A percentile compares a stretch with the other conserved stretches of the same genome.
phyloP scores from a whole-genome alignment of 2,797 vertebrate species.

The Lacerta viridis region DNA sequence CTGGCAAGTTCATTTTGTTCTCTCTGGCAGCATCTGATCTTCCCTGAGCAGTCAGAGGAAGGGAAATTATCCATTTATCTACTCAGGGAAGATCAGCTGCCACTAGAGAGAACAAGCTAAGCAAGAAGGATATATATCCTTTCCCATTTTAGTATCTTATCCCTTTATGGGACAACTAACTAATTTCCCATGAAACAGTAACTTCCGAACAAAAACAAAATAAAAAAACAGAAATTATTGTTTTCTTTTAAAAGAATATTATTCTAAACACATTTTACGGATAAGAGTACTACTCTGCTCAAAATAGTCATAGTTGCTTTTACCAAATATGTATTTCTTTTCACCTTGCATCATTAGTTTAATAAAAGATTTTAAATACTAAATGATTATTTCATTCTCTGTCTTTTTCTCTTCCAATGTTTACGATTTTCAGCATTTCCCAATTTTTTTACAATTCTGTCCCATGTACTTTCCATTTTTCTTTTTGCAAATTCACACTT shows the following conservation, averaged over 20 bases:
- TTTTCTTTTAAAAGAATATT: not conserved
- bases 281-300: not conserved
- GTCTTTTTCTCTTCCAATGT: constrained; percentile 22
- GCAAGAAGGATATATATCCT: not conserved
- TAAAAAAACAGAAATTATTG: no score
- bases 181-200: not conserved
- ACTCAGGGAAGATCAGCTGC: not conserved
- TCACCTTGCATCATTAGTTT: not conserved
- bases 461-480: not conserved
- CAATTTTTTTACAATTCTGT: constrained; percentile 27
- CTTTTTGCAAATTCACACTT: not conserved
- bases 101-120: not conserved
- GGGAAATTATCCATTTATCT: not conserved
- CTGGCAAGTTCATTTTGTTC: not conserved
- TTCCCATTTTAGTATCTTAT: not conserved
- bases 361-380: constrained; percentile 16
- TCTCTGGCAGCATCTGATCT: not conserved
- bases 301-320: constrained; percentile 1
- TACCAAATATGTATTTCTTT: not conserved
- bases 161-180: not conserved
- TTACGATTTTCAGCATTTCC: constrained; percentile 43
- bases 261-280: not conserved
- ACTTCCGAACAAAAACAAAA: not conserved
- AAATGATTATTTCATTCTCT: constrained; percentile 25
- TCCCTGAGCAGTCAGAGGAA: not conserved